Percentiles rank a stretch among this genome's conserved stretches.
Evolutionary conservation across 2,113 vertebrate species (phyloP).

Genomic region (Lucifuga dentata): DNA sequence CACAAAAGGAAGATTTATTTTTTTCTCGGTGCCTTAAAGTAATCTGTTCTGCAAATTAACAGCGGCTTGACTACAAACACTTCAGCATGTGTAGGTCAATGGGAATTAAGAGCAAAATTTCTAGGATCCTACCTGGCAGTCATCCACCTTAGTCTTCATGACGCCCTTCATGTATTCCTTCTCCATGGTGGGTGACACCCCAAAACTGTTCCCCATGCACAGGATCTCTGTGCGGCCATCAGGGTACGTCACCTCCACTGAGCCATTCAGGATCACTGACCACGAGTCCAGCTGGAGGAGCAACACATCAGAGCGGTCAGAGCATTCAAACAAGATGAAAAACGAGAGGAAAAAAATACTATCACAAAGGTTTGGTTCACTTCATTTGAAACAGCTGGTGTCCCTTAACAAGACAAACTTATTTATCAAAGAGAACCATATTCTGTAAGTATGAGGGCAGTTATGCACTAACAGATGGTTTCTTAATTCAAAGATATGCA

Average conservation of each 20-base stretch:
- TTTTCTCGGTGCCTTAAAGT: background rate
- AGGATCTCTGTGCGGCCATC: constrained; percentile 94
- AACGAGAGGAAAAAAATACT: background rate
- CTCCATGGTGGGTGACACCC: constrained; percentile 97
- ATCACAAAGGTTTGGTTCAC: background rate
- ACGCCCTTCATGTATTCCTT: constrained; percentile 99
- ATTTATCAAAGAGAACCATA: constrained; percentile 44
- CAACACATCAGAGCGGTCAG: background rate
- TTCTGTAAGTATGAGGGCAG: constrained; percentile 23
- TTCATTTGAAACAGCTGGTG: constrained; percentile 49
- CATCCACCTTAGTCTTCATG: constrained; percentile 99
- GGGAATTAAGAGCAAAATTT: background rate
- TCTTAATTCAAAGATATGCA: constrained; percentile 13
- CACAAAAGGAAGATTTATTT: background rate
- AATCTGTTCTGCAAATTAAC: background rate
- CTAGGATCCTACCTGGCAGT: constrained; percentile 91
- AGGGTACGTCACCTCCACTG: constrained; percentile 95
- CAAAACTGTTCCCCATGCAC: constrained; percentile 99
- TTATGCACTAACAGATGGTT: constrained; percentile 54
- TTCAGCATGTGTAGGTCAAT: constrained; percentile 25
- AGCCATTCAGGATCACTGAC: constrained; percentile 99
- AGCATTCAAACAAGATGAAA: background rate
- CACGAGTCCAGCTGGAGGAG: constrained; percentile 93
- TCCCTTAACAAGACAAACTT: constrained; percentile 55
- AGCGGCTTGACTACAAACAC: constrained; percentile 8